Conservation (phyloP, 2,888 invertebrate genomes). For the Orthonychiurus folsomi region DNA sequence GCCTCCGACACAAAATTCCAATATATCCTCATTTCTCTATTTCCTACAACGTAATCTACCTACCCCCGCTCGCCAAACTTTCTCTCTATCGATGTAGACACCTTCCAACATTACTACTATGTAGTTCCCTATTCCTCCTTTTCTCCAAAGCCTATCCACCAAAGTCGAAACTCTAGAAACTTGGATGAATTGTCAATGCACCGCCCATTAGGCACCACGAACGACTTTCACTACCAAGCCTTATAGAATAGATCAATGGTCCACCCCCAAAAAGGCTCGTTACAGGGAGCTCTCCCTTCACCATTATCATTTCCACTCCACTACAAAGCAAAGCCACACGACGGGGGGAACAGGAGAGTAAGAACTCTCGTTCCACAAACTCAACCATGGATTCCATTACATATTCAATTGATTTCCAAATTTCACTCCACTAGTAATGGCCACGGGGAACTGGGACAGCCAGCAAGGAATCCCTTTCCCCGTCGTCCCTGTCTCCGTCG, state of each 20-base stretch:
- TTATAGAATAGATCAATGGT: constrained; percentile 1
- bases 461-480: neutral
- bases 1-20: neutral
- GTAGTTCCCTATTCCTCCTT: neutral
- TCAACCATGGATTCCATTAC: neutral
- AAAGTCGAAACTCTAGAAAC: neutral
- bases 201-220: neutral
- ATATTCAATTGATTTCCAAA: constrained; percentile 1
- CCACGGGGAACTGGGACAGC: too few relatives aligned
- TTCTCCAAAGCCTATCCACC: neutral
- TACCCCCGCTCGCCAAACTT: neutral
- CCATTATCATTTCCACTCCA: neutral
- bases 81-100: neutral
- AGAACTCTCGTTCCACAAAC: neutral
- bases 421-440: neutral
- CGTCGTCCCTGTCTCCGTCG: neutral
- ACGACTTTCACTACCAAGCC: neutral
- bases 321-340: neutral
- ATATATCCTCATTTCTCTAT: neutral
- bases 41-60: constrained; percentile 1
- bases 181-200: constrained; percentile 1
- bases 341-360: too few relatives aligned
- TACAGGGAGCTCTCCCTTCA: neutral
- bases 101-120: neutral
- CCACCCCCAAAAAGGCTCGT: neutral